A percentile compares a stretch with the other conserved stretches of the same genome.
phyloP scores from a whole-genome alignment of 2,888 invertebrate species.

The Drosophila melanosoma region DNA sequence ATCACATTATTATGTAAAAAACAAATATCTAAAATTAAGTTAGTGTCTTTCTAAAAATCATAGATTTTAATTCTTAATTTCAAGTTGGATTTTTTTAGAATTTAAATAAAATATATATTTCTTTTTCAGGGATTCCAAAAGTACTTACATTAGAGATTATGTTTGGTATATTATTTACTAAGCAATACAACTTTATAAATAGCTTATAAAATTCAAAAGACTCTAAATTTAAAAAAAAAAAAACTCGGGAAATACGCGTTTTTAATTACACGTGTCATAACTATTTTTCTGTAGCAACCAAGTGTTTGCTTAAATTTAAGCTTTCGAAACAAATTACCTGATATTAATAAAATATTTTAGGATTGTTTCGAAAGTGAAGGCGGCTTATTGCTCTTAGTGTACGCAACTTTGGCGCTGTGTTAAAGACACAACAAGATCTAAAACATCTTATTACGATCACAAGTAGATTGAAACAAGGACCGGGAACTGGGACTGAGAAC shows the following conservation, averaged over 20 bases:
- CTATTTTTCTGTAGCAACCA: too few species aligned
- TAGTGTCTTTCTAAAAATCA: background rate
- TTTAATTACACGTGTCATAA: too few species aligned
- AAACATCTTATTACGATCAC: slow-evolving; percentile 31
- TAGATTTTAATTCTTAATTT: background rate
- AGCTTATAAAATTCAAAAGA: background rate
- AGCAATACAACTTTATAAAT: too few species aligned
- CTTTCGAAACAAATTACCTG: background rate
- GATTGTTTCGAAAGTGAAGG: background rate
- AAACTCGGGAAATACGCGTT: too few species aligned
- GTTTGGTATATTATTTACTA: too few species aligned
- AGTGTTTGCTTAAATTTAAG: background rate
- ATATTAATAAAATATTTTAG: background rate
- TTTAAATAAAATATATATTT: background rate
- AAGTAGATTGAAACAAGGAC: slow-evolving; percentile 52
- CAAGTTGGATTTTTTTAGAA: background rate
- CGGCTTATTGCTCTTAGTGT: background rate
- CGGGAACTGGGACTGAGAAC: slow-evolving; percentile 5
- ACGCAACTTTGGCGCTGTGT: background rate
- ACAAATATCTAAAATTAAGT: background rate
- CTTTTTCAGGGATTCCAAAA: background rate
- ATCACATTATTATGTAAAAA: background rate
- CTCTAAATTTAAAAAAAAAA: too few species aligned
- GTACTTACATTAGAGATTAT: background rate
- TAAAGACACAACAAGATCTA: background rate